A percentile compares a stretch with the other conserved stretches of the same genome.
phyloP scores from a whole-genome alignment of 2,113 vertebrate species.

The Spilogale gracilis region DNA sequence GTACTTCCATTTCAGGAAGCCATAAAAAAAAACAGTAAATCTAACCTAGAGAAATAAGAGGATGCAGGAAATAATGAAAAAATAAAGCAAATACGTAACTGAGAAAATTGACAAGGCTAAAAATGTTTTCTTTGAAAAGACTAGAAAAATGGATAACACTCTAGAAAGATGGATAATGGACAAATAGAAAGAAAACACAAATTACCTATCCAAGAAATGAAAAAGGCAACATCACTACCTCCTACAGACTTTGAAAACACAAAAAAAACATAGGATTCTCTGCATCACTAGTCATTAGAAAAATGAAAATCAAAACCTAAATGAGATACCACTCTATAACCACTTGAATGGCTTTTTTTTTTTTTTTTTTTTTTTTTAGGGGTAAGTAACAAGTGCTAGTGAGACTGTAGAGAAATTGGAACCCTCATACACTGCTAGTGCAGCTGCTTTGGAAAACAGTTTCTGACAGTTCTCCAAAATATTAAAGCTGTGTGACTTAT shows the following conservation, averaged over 20 bases:
- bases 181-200: neutral
- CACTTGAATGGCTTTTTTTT: neutral
- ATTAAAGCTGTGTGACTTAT: neutral
- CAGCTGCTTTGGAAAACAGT: neutral
- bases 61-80: neutral
- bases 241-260: neutral
- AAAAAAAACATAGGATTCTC: neutral
- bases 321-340: neutral
- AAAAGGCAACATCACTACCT: neutral
- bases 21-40: constrained; percentile 35
- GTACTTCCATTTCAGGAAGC: neutral
- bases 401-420: neutral
- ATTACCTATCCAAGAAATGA: neutral
- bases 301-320: neutral
- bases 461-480: neutral
- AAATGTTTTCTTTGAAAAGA: neutral
- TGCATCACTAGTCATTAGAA: neutral
- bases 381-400: neutral
- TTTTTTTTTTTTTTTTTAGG: neutral
- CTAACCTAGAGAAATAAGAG: neutral
- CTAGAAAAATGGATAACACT: neutral
- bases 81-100: neutral
- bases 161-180: neutral
- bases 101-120: neutral
- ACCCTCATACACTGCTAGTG: neutral